Evolutionary conservation across 2,113 vertebrate genomes (phyloP).

Genomic region (Bathybates hornii): DNA sequence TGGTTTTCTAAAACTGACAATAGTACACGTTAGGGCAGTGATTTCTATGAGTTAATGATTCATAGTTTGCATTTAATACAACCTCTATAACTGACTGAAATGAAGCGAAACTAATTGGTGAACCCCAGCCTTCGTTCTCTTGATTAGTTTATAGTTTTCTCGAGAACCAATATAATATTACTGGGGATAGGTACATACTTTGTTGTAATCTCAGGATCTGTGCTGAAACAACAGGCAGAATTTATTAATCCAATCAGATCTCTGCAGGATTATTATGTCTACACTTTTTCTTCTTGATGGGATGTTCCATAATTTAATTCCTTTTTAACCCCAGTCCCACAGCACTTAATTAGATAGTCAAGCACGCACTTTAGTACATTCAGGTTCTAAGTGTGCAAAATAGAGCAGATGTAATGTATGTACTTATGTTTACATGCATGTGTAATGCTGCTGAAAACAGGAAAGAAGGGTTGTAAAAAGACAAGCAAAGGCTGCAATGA

Average conservation of each 20-base stretch:
- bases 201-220: slow-evolving; percentile 67
- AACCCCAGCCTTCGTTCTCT: slow-evolving; percentile 18
- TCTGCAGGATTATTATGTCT: slow-evolving; percentile 48
- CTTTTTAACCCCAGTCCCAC: slow-evolving; percentile 76
- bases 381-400: slow-evolving; percentile 69
- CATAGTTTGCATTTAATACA: slow-evolving; percentile 11
- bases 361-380: slow-evolving; percentile 90
- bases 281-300: slow-evolving; percentile 47
- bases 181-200: slow-evolving; percentile 33
- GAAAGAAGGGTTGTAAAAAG: slow-evolving; percentile 36
- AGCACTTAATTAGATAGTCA: slow-evolving; percentile 87
- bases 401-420: slow-evolving; percentile 67
- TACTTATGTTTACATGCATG: slow-evolving; percentile 69
- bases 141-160: neutral
- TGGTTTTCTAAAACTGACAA: neutral
- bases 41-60: neutral
- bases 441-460: slow-evolving; percentile 66
- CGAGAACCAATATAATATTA: slow-evolving; percentile 19
- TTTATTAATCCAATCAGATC: slow-evolving; percentile 59
- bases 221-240: slow-evolving; percentile 50
- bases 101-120: slow-evolving; percentile 35
- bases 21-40: slow-evolving; percentile 8
- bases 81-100: slow-evolving; percentile 19
- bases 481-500: slow-evolving; percentile 35
- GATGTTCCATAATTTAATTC: slow-evolving; percentile 34